Conservation (phyloP, 2,888 invertebrate genomes). For the Drosophila maculinotata region DNA sequence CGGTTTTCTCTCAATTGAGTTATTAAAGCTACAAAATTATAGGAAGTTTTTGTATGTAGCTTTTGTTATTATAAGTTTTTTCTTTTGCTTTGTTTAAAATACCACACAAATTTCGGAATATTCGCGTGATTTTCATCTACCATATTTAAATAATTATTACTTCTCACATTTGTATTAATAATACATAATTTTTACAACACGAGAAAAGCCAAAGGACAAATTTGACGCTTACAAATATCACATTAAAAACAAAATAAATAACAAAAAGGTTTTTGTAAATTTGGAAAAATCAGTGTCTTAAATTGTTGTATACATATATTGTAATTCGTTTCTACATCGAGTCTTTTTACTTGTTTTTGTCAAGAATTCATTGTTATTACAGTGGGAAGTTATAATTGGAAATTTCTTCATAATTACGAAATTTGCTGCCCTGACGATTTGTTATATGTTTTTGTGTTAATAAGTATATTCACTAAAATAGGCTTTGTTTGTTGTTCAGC, state of each 20-base stretch:
- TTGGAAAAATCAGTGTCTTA: constrained; percentile 68
- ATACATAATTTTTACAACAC: constrained; percentile 61
- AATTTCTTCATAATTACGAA: constrained; percentile 42
- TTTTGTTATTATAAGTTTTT: constrained; percentile 33
- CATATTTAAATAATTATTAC: constrained; percentile 30
- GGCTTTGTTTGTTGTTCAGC: constrained; percentile 66
- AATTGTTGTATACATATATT: constrained; percentile 58
- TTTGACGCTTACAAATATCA: constrained; percentile 68
- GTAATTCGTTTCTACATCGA: constrained; percentile 59
- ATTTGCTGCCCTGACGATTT: constrained; percentile 60
- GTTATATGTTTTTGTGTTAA: constrained; percentile 47
- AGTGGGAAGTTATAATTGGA: constrained; percentile 48
- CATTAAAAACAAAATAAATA: constrained; percentile 72
- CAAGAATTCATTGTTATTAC: constrained; percentile 36
- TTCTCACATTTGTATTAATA: constrained; percentile 36
- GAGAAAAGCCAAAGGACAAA: constrained; percentile 66
- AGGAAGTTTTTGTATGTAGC: constrained; percentile 61
- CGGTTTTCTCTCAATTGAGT: constrained; percentile 34
- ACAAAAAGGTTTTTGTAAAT: constrained; percentile 50
- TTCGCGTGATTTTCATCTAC: constrained; percentile 28
- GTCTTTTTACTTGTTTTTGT: constrained; percentile 58
- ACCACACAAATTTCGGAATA: constrained; percentile 40
- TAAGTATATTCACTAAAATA: constrained; percentile 70
- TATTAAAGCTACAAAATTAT: constrained; percentile 76
- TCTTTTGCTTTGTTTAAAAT: constrained; percentile 44